Percentiles rank a stretch among this genome's conserved stretches.
phyloP scores from a whole-genome alignment of 2,888 invertebrate species.

The Fabriciana adippe region DNA sequence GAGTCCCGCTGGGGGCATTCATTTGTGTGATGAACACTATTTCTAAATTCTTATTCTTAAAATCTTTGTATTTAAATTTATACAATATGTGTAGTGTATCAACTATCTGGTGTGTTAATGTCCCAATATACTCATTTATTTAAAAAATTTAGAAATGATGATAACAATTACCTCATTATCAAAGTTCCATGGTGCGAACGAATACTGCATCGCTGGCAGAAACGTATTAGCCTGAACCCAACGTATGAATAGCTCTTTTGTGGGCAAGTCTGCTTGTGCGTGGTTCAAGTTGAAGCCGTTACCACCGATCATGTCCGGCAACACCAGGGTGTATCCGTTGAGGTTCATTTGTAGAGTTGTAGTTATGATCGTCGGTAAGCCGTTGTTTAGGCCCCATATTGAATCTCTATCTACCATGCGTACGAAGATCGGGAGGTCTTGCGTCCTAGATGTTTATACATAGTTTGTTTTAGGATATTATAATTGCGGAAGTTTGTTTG shows the following conservation, averaged over 20 bases:
- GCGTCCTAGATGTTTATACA: conserved; percentile 73
- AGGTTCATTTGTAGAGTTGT: conserved; percentile 85
- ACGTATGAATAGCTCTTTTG: conserved; percentile 86
- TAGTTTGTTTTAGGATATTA: background rate
- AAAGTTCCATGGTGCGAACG: conserved; percentile 90
- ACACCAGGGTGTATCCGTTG: conserved; percentile 86
- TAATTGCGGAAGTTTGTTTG: too few relatives aligned
- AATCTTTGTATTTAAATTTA: too few relatives aligned
- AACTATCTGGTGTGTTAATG: too few relatives aligned
- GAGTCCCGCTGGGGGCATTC: too few relatives aligned
- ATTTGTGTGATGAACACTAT: too few relatives aligned
- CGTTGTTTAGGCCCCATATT: conserved; percentile 86
- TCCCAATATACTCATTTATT: background rate
- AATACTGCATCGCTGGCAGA: conserved; percentile 90
- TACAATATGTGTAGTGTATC: too few relatives aligned
- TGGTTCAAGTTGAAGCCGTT: conserved; percentile 82
- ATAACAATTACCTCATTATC: conserved; percentile 74
- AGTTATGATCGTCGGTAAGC: conserved; percentile 87
- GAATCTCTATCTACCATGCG: conserved; percentile 91
- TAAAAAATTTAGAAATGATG: background rate
- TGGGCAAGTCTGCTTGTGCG: conserved; percentile 72
- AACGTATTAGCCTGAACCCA: conserved; percentile 91
- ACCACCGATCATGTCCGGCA: conserved; percentile 92
- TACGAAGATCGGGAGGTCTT: conserved; percentile 86
- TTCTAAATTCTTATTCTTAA: too few relatives aligned